These are phyloP conservation scores for Pedionomus torquatus DNA, from an alignment of 2,113 vertebrate species.

Conservation along the genomic window DNA sequence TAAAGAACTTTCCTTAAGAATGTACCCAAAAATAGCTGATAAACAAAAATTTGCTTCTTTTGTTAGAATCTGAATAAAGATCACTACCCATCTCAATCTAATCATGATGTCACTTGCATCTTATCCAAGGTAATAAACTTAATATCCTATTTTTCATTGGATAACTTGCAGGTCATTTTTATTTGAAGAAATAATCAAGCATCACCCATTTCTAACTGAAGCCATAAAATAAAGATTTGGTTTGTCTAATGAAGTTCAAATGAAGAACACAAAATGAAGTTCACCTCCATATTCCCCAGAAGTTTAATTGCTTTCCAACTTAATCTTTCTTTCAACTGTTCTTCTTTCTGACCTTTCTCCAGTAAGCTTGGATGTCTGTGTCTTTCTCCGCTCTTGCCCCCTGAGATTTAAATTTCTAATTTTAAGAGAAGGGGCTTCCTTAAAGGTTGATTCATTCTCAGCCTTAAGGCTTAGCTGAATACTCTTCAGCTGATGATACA, in stretches of 20 bases:
- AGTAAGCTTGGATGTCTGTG: not conserved
- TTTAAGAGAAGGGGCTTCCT: not conserved
- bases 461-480: not conserved
- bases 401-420: not conserved
- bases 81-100: slow-evolving; percentile 4
- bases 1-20: not conserved
- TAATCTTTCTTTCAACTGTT: not conserved
- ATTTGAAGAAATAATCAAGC: not conserved
- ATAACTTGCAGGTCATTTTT: not conserved
- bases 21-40: slow-evolving; percentile 22
- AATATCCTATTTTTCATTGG: not conserved
- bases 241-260: too few species aligned
- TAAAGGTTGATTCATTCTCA: not conserved
- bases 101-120: slow-evolving; percentile 30
- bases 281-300: not conserved
- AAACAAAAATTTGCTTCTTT: slow-evolving; percentile 16
- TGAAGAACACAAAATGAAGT: not conserved
- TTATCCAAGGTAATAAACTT: slow-evolving; percentile 26
- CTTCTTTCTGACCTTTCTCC: not conserved
- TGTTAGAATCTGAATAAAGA: slow-evolving; percentile 37
- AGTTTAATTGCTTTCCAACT: not conserved
- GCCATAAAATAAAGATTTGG: not conserved
- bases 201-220: not conserved
- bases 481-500: not conserved
- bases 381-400: not conserved